phyloP scores from a whole-genome alignment of 1,140 invertebrate genomes.

The Cyphomyrmex costatus region DNA sequence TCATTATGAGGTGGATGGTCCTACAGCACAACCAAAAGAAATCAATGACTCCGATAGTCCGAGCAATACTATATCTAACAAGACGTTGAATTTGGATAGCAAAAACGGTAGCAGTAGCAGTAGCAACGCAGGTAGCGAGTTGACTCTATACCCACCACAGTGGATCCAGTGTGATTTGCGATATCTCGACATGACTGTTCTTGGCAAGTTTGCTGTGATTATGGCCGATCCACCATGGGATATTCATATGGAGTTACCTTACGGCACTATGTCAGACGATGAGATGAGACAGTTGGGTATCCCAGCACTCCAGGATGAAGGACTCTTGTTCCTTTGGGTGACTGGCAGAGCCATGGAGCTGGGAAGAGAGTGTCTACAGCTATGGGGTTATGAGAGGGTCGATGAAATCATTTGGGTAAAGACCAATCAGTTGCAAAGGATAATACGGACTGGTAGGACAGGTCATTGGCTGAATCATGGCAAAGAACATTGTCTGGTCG shows the following conservation, averaged over 20 bases:
- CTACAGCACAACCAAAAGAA: conserved; percentile 85
- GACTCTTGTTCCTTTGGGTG: conserved; percentile 98
- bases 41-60: conserved; percentile 75
- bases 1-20: conserved; percentile 96
- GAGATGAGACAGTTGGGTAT: conserved; percentile 97
- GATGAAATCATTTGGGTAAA: conserved; percentile 99
- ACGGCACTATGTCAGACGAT: conserved; percentile 99
- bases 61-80: conserved; percentile 57
- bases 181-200: conserved; percentile 97
- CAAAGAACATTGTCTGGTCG: conserved; percentile 98
- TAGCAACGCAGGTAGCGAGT: conserved; percentile 76
- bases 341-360: conserved; percentile 99
- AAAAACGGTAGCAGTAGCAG: conserved; percentile 76
- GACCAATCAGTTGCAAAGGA: conserved; percentile 98
- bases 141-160: conserved; percentile 94
- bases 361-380: conserved; percentile 95
- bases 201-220: conserved; percentile 97
- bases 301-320: conserved; percentile 96
- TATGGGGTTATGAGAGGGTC: conserved; percentile 98
- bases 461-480: conserved; percentile 99
- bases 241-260: conserved; percentile 99
- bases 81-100: conserved; percentile 62
- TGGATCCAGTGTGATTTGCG: conserved; percentile 99
- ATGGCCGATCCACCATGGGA: conserved; percentile 99
- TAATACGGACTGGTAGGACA: conserved; percentile 98